These are phyloP conservation scores for Apeira syringaria DNA, from an alignment of 2,888 invertebrate genomes.

Conservation along the genomic window DNA sequence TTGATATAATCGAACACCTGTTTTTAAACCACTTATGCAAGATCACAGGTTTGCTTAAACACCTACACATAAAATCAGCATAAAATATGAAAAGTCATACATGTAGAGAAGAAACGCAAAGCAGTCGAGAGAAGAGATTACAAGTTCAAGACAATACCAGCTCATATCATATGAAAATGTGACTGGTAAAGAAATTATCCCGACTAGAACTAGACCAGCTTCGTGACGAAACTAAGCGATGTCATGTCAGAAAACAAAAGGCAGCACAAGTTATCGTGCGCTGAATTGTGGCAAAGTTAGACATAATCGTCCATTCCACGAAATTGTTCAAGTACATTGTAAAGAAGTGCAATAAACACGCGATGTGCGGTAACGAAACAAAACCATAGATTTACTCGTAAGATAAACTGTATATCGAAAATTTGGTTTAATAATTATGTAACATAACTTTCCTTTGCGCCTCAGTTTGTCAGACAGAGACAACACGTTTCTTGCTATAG, in stretches of 20 bases:
- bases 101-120: slow-evolving; percentile 1
- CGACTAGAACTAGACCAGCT: slow-evolving; percentile 9
- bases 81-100: too few species aligned
- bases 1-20: slow-evolving; percentile 47
- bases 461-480: too few species aligned
- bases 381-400: too few species aligned
- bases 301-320: slow-evolving; percentile 9
- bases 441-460: too few species aligned
- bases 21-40: slow-evolving; percentile 10
- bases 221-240: slow-evolving; percentile 15
- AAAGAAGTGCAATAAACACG: slow-evolving; percentile 31
- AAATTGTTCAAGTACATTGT: slow-evolving; percentile 9
- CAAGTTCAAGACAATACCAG: slow-evolving; percentile 3
- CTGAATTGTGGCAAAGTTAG: slow-evolving; percentile 4
- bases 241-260: slow-evolving; percentile 6
- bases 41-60: slow-evolving; percentile 12
- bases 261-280: neutral
- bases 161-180: slow-evolving; percentile 18
- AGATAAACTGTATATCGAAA: too few species aligned
- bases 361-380: slow-evolving; percentile 32
- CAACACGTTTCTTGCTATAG: too few species aligned
- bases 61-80: slow-evolving; percentile 5
- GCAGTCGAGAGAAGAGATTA: slow-evolving; percentile 3
- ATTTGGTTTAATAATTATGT: too few species aligned
- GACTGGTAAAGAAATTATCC: slow-evolving; percentile 10